Evolutionary conservation across 2,113 vertebrate genomes (phyloP).

Genomic region (Entomyzon cyanotis): DNA sequence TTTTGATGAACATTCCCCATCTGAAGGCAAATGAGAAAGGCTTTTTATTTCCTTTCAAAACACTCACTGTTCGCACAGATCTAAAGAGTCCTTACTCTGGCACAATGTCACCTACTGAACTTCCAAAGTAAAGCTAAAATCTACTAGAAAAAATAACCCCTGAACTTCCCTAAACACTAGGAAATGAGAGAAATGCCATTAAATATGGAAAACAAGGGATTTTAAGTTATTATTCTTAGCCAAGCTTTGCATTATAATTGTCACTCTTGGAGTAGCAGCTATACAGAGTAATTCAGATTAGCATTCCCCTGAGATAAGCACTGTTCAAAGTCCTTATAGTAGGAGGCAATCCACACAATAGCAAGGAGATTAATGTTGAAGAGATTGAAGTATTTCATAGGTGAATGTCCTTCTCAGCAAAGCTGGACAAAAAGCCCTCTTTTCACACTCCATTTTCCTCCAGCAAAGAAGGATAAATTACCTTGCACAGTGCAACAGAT

Average conservation of each 20-base stretch:
- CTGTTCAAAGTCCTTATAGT: neutral
- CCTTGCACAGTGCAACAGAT: rapidly evolving
- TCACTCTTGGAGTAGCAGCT: neutral
- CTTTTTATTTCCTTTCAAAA: neutral
- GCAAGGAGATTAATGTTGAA: neutral
- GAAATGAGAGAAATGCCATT: neutral
- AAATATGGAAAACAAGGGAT: neutral
- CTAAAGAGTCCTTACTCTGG: neutral
- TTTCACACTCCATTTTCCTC: conserved; percentile 23
- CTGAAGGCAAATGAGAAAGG: neutral
- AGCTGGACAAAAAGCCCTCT: neutral
- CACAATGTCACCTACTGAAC: neutral
- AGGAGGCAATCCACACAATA: neutral
- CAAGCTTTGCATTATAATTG: neutral
- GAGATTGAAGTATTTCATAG: neutral
- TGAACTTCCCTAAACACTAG: neutral
- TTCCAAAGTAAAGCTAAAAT: neutral
- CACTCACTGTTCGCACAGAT: neutral
- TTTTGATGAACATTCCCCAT: neutral
- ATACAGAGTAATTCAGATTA: neutral
- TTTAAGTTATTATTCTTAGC: neutral
- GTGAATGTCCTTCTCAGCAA: neutral
- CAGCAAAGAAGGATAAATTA: neutral
- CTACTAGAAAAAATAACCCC: rapidly evolving
- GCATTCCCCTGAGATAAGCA: neutral